Evolutionary conservation across 2,797 vertebrate genomes (phyloP).

Genomic region (Parotocinclus haroldoi): DNA sequence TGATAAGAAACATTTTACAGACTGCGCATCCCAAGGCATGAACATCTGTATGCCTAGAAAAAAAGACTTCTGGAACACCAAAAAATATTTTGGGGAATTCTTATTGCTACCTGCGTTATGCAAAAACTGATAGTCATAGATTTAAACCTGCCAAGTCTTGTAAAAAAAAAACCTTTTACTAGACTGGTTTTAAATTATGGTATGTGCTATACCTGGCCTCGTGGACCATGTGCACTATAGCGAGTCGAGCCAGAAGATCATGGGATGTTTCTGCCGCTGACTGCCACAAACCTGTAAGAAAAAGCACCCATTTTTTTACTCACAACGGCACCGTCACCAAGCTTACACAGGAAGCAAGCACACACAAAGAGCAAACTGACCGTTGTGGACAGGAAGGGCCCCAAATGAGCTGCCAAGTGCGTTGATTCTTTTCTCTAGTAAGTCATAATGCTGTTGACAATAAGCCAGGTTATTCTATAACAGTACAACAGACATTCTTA

Average conservation of each 20-base stretch:
- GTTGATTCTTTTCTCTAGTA: slow-evolving; percentile 59
- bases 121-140: too few species aligned
- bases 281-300: slow-evolving; percentile 63
- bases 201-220: slow-evolving; percentile 59
- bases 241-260: slow-evolving; percentile 61
- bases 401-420: slow-evolving; percentile 64
- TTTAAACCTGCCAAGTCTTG: too few species aligned
- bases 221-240: slow-evolving; percentile 68
- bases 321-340: not conserved
- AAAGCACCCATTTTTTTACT: not conserved
- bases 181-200: not conserved
- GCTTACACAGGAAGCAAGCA: not conserved
- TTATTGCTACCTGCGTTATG: too few species aligned
- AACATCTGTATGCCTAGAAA: too few species aligned
- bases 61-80: too few species aligned
- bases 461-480: not conserved
- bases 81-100: too few species aligned
- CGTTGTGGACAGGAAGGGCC: slow-evolving; percentile 64
- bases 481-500: not conserved
- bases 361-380: slow-evolving; percentile 46
- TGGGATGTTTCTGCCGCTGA: slow-evolving; percentile 64
- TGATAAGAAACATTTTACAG: too few species aligned
- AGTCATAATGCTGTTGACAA: slow-evolving; percentile 58
- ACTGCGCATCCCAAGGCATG: too few species aligned
- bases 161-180: not conserved